Base-by-base conservation (phyloP, 2,797 vertebrate genomes). In the Kryptopterus vitreolus region DNA sequence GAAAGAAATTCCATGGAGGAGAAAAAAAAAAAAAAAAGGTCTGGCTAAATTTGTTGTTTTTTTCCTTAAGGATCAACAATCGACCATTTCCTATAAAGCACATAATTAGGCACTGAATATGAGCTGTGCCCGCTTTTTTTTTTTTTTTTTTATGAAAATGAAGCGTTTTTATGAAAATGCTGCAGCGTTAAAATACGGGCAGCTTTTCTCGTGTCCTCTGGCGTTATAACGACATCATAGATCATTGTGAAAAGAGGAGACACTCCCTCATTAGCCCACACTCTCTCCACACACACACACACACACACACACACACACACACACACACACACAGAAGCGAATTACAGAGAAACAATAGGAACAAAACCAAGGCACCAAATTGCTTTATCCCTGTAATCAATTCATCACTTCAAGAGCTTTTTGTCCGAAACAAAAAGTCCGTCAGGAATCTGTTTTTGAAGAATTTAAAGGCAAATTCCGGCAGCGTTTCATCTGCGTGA, bases 261-360 rank as follows among this genome's bases (percentile, higher is more conserved):
- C 65, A 52, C 43, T 31, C 29, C 53, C 52, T 63, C 31, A 24
- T 55, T 26, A 24, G 58, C 22, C 8, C 50, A 55, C 31, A 63
- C 29, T 18, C 57, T 33, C 26, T 72, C 57, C 78, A 65, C 50
- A 22, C 59, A 38, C 78, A 72, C 59, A 53, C 69, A 63, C 59
- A 57, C 48, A 43, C 61, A 68, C 35, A 69, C 53, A 70, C 61
- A 77, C 46, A 53, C 16, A 65, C 46, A 46, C 15, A 62, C 31
- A 62, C 16, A 33, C 59, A 24, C 13, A 38, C 62, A 65, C 9
- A 53, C 11, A 63, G 35, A 31, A 26, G 31, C 59, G 10, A 38
- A 70, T 71, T 53, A 43, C 13, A n/a, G 20, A 35, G 38, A 76
- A 50, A 71, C 46, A 12, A 70, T 43, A 61, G 10, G 18, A 33